Percentiles rank a stretch among this genome's conserved stretches.
Conservation (phyloP, 2,888 invertebrate genomes). For the Thelaira solivaga region DNA sequence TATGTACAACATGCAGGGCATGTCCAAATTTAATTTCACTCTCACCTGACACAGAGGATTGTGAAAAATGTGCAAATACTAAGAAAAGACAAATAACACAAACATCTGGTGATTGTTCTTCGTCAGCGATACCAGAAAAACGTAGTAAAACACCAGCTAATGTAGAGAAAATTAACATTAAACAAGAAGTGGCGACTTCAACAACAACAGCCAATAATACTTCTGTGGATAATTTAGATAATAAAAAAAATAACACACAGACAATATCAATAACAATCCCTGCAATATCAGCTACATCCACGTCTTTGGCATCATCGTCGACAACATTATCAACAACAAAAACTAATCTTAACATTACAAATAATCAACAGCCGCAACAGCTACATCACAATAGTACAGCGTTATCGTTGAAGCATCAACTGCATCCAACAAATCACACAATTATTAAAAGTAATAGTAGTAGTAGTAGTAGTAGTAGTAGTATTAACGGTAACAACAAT, state of each 20-base stretch:
- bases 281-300: slow-evolving; percentile 5
- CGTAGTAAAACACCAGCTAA: slow-evolving; percentile 65
- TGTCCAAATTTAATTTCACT: slow-evolving; percentile 77
- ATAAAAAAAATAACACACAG: slow-evolving; percentile 39
- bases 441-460: slow-evolving; percentile 54
- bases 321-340: slow-evolving; percentile 40
- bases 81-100: slow-evolving; percentile 71
- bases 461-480: too few relatives aligned
- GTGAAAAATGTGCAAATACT: slow-evolving; percentile 75
- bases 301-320: slow-evolving; percentile 38
- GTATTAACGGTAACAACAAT: slow-evolving; percentile 44
- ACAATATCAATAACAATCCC: slow-evolving; percentile 60
- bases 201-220: slow-evolving; percentile 66
- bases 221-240: slow-evolving; percentile 37
- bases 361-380: slow-evolving; percentile 36
- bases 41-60: slow-evolving; percentile 76
- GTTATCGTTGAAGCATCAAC: slow-evolving; percentile 2
- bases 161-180: slow-evolving; percentile 55
- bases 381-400: slow-evolving; percentile 7
- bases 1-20: slow-evolving; percentile 76
- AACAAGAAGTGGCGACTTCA: slow-evolving; percentile 71
- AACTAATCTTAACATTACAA: slow-evolving; percentile 2
- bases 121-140: slow-evolving; percentile 72
- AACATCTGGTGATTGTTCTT: slow-evolving; percentile 69
- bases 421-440: slow-evolving; percentile 28